Evolutionary conservation across 2,797 vertebrate species (phyloP).

Genomic region (Meda fulgida): DNA sequence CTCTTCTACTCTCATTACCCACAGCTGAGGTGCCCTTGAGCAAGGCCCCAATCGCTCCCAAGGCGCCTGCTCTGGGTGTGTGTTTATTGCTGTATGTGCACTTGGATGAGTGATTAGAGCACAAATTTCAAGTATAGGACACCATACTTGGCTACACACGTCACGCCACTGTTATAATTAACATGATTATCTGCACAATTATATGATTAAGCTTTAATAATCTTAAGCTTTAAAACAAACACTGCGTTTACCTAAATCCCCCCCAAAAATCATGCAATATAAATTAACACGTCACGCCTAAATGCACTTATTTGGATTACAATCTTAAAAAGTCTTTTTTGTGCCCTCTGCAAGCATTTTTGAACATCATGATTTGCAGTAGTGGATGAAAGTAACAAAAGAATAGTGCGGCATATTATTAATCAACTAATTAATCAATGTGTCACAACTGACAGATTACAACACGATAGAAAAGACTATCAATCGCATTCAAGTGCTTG

Average conservation of each 20-base stretch:
- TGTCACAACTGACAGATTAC: conserved; percentile 12
- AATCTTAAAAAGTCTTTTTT: not conserved
- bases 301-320: conserved; percentile 4
- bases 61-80: no score
- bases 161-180: not conserved
- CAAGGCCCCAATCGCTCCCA: no score
- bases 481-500: conserved; percentile 15
- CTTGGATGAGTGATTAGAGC: no score
- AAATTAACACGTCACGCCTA: not conserved
- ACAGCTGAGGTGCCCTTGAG: no score
- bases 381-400: conserved; percentile 9
- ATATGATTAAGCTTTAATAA: not conserved
- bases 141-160: no score
- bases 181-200: not conserved
- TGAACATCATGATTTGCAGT: not conserved
- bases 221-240: not conserved
- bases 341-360: not conserved
- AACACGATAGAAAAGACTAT: not conserved
- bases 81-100: no score
- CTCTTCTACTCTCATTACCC: no score
- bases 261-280: not conserved
- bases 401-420: conserved; percentile 3
- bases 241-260: not conserved
- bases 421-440: conserved; percentile 9
- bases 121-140: no score